Evolutionary conservation across 2,888 invertebrate genomes (phyloP).

Genomic region (Xanthia icteritia): DNA sequence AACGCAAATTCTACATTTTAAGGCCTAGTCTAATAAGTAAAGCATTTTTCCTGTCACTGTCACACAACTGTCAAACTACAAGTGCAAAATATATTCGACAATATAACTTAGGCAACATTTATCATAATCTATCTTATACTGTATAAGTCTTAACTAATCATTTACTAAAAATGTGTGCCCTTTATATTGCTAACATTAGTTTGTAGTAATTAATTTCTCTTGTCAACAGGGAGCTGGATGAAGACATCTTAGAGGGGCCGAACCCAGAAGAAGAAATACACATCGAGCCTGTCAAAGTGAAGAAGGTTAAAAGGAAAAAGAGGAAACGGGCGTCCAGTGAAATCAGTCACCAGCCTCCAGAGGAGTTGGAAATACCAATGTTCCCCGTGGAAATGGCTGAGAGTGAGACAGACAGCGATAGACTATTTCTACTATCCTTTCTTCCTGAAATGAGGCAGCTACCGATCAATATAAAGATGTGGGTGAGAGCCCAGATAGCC

Average conservation of each 20-base stretch:
- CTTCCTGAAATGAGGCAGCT: constrained; percentile 86
- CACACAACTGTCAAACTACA: not conserved
- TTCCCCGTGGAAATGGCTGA: constrained; percentile 78
- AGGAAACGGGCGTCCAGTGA: constrained; percentile 69
- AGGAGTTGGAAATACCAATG: constrained; percentile 82
- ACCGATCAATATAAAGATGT: constrained; percentile 86
- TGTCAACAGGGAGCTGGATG: constrained; percentile 59
- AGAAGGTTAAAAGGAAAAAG: constrained; percentile 71
- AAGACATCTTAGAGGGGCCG: constrained; percentile 47
- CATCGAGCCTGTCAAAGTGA: constrained; percentile 59
- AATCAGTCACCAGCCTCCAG: constrained; percentile 68
- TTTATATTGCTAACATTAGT: not conserved
- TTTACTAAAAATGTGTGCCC: not conserved
- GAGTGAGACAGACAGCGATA: constrained; percentile 80
- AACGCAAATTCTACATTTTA: not conserved
- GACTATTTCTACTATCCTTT: constrained; percentile 84
- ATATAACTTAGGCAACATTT: not conserved
- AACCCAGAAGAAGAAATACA: constrained; percentile 55
- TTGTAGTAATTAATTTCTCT: not conserved
- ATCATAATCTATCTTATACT: not conserved
- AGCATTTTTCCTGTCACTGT: not conserved
- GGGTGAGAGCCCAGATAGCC: constrained; percentile 86
- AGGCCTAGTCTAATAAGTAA: not conserved
- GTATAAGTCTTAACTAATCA: not conserved
- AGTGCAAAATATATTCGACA: not conserved